Evolutionary conservation across 2,113 vertebrate genomes (phyloP).

Genomic region (Hystrix brachyura): DNA sequence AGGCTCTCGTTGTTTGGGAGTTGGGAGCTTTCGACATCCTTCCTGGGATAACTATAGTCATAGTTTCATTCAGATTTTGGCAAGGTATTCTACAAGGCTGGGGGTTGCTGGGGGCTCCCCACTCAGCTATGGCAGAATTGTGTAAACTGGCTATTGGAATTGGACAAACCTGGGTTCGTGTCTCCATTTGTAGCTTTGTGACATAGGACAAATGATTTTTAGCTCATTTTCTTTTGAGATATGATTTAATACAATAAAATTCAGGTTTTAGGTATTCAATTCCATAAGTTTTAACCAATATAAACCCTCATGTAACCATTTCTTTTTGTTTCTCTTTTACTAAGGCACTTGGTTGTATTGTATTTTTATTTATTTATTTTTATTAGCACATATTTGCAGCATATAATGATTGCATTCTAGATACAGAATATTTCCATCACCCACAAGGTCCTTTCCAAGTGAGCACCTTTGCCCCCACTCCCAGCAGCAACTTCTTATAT

Average conservation of each 20-base stretch:
- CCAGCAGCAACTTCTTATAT: background rate
- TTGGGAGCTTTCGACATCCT: background rate
- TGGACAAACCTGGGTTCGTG: background rate
- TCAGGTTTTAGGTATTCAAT: background rate
- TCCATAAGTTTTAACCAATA: background rate
- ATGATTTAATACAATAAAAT: background rate
- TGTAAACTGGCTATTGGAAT: background rate
- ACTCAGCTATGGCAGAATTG: background rate
- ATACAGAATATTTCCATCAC: background rate
- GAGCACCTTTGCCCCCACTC: fast-evolving
- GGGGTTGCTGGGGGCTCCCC: background rate
- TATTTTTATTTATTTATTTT: background rate
- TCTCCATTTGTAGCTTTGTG: slow-evolving; percentile 20
- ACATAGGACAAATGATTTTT: background rate
- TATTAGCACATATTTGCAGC: background rate
- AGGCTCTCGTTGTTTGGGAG: background rate
- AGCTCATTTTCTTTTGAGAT: slow-evolving; percentile 1
- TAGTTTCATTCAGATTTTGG: background rate
- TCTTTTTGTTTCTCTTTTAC: background rate
- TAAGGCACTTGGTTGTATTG: background rate
- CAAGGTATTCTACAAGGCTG: background rate
- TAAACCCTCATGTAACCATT: background rate
- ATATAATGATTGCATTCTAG: background rate
- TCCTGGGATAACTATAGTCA: background rate
- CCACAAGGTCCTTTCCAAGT: background rate